A percentile compares a stretch with the other conserved stretches of the same genome.
Conservation (phyloP, 2,113 vertebrate species). For the Calyptomena viridis region DNA sequence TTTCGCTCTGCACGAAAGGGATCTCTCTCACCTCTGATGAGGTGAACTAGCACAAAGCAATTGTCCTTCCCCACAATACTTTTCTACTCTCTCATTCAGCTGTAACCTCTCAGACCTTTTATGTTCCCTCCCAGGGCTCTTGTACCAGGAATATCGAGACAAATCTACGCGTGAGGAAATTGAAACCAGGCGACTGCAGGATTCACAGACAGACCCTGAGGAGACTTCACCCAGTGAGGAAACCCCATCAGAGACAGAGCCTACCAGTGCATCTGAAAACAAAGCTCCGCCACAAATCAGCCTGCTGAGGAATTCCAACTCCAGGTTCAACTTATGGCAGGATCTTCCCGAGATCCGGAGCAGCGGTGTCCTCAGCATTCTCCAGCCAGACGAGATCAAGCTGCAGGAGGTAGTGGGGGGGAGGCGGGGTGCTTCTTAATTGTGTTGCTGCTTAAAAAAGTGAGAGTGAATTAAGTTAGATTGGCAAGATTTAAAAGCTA, state of each 20-base stretch:
- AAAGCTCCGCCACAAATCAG: slow-evolving; percentile 75
- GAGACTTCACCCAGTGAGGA: slow-evolving; percentile 40
- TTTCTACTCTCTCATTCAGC: not conserved
- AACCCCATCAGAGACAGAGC: slow-evolving; percentile 70
- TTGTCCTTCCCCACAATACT: not conserved
- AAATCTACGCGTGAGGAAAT: slow-evolving; percentile 93
- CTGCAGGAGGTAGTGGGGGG: slow-evolving; percentile 88
- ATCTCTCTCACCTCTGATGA: not conserved
- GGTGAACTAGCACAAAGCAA: not conserved
- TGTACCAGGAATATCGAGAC: slow-evolving; percentile 97
- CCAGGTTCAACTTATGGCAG: slow-evolving; percentile 91
- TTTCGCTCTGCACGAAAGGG: not conserved
- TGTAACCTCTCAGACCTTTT: not conserved
- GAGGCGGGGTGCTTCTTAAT: not conserved
- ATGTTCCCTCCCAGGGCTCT: slow-evolving; percentile 76
- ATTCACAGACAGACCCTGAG: slow-evolving; percentile 69
- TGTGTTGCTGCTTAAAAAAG: not conserved
- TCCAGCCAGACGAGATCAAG: slow-evolving; percentile 85
- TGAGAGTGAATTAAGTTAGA: not conserved
- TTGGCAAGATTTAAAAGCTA: not conserved
- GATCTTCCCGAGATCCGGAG: slow-evolving; percentile 87
- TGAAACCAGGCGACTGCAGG: slow-evolving; percentile 86
- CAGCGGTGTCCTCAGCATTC: slow-evolving; percentile 82
- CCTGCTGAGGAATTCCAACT: slow-evolving; percentile 77
- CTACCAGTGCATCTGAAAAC: slow-evolving; percentile 29